Evolutionary conservation across 2,888 invertebrate genomes (phyloP), one percentile per base, ranked within the genome.

Genomic region (Sminthurinus aureus): DNA sequence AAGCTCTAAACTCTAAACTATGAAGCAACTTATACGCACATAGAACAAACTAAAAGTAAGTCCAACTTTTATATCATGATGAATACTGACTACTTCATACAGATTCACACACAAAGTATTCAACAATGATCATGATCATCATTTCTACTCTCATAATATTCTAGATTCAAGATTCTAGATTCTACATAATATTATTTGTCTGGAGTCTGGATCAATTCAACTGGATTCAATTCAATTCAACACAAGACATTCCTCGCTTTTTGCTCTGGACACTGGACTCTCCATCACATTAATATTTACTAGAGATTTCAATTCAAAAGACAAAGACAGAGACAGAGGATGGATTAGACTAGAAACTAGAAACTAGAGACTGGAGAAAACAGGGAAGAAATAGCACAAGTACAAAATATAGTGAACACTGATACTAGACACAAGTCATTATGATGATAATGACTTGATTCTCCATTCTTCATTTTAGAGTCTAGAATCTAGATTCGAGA

Each of bases 371-470:
- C n/a, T n/a, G n/a, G n/a, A n/a, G n/a, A n/a, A n/a, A n/a, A n/a
- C n/a, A n/a, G 38, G 38, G 38, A 38, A 38, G 38, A 38, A 38
- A 38, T 38, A 38, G 38, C 38, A 38, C 38, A 38, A 38, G 38
- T 38, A 6, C 6, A 38, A 6, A 4, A 6, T 4, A 38, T 6
- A 38, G 38, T 38, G 38, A 38, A 38, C 38, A n/a, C n/a, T n/a
- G n/a, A n/a, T n/a, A n/a, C 13, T 52, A 52, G 52, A 52, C 9
- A 52, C 52, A 52, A 52, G 20, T 71, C 20, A 75, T 75, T 50
- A 15, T 18, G 51, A 75, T 75, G 75, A 75, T 75, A 51, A 75
- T 75, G 75, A 75, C 75, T 75, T 75, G 50, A 75, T 75, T 50
- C n/a, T n/a, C n/a, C n/a, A n/a, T n/a, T n/a, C n/a, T n/a, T n/a